These are phyloP conservation scores for Baccha elongata DNA, from an alignment of 2,888 invertebrate species.

Conservation along the genomic window DNA sequence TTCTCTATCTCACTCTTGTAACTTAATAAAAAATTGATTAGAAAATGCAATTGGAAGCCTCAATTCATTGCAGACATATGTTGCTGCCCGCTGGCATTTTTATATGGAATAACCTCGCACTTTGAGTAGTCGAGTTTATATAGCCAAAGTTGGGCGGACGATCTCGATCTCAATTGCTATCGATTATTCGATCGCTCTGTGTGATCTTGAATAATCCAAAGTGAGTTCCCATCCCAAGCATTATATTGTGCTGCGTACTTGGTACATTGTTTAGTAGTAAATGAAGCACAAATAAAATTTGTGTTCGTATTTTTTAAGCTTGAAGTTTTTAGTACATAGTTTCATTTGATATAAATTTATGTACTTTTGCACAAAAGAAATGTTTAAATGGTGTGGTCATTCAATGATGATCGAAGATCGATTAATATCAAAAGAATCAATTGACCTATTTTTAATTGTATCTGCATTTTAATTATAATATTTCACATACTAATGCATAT, in stretches of 20 bases:
- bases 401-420: too few species aligned
- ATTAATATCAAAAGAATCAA: too few species aligned
- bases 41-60: constrained; percentile 62
- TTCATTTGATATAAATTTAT: too few species aligned
- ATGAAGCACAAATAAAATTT: too few species aligned
- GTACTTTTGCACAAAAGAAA: too few species aligned
- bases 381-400: too few species aligned
- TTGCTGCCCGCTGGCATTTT: constrained; percentile 30
- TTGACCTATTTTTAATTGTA: too few species aligned
- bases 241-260: background rate
- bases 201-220: constrained; percentile 70
- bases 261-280: too few species aligned
- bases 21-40: constrained; percentile 54
- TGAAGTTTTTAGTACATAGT: too few species aligned
- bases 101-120: constrained; percentile 55
- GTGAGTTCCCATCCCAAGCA: constrained; percentile 40
- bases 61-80: constrained; percentile 64
- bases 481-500: too few species aligned
- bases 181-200: constrained; percentile 63
- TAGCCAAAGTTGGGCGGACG: constrained; percentile 66
- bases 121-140: constrained; percentile 26
- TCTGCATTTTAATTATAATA: too few species aligned
- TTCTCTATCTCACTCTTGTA: constrained; percentile 35
- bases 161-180: constrained; percentile 57
- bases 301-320: too few species aligned